A percentile compares a stretch with the other conserved stretches of the same genome.
Evolutionary conservation across 2,888 invertebrate genomes (phyloP).

Genomic region (Nesidiocoris tenuis): DNA sequence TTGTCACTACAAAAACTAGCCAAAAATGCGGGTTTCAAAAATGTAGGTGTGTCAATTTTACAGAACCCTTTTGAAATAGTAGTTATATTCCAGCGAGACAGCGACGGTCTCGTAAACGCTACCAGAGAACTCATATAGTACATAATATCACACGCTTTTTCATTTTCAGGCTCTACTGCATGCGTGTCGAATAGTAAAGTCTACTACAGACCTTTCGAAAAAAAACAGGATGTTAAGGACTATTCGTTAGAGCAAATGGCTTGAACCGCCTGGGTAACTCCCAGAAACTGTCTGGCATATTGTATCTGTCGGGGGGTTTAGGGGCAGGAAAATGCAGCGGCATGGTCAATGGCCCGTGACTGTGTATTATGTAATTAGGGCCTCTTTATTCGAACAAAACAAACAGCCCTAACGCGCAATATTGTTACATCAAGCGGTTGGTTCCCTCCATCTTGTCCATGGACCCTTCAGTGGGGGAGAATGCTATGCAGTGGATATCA

Average conservation of each 20-base stretch:
- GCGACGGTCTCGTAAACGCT: no score
- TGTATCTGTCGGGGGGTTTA: slow-evolving; percentile 14
- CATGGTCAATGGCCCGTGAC: slow-evolving; percentile 37
- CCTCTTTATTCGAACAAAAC: slow-evolving; percentile 37
- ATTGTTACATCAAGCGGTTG: slow-evolving; percentile 11
- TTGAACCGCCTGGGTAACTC: slow-evolving; percentile 8
- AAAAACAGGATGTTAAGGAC: neutral
- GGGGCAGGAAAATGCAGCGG: neutral
- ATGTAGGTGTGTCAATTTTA: no score
- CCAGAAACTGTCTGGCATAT: slow-evolving; percentile 13
- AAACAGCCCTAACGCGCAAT: slow-evolving; percentile 30
- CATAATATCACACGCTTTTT: no score
- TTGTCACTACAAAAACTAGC: no score
- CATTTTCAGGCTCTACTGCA: no score
- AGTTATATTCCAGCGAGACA: no score
- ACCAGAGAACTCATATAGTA: no score
- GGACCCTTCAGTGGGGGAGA: neutral
- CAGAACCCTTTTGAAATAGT: no score
- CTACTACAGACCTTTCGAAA: no score
- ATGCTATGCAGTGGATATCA: neutral
- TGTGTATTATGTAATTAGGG: slow-evolving; percentile 43
- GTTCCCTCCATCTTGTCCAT: neutral
- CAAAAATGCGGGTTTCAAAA: no score
- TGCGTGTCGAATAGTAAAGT: no score
- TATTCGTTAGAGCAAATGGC: slow-evolving; percentile 24